Conservation (phyloP, 2,113 vertebrate genomes). For the Cyanistes caeruleus region DNA sequence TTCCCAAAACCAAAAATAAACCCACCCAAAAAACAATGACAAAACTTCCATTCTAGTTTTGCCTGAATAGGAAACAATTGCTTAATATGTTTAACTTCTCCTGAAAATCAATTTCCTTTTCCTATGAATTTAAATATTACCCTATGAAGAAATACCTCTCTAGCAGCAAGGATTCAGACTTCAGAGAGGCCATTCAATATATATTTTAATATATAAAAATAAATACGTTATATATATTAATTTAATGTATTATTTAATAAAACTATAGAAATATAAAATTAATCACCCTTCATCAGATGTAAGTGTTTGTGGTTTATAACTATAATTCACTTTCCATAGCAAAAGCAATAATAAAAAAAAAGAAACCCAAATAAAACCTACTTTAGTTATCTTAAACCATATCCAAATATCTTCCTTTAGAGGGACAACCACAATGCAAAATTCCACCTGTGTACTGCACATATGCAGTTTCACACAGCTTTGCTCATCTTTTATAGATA, state of each 20-base stretch:
- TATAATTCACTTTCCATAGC: neutral
- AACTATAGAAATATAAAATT: neutral
- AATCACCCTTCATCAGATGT: neutral
- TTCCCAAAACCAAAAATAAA: neutral
- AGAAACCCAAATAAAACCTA: neutral
- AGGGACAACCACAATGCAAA: neutral
- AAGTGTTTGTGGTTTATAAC: neutral
- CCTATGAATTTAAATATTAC: neutral
- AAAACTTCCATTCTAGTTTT: neutral
- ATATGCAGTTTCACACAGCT: neutral
- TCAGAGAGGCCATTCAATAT: neutral
- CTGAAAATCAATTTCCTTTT: neutral
- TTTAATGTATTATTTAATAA: neutral
- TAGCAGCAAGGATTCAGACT: neutral
- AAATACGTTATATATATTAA: neutral
- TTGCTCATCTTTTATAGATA: neutral
- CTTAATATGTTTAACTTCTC: neutral
- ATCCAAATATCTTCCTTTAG: neutral
- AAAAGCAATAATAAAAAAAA: neutral
- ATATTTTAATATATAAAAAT: neutral
- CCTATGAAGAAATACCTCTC: neutral
- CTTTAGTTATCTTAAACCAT: neutral
- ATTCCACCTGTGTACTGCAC: neutral
- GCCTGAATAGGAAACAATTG: neutral
- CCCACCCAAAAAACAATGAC: neutral